Evolutionary conservation across 92 coral and sea anemone species (phyloP), one percentile per base, ranked within the genome.

Genomic region (Porites evermanni): DNA sequence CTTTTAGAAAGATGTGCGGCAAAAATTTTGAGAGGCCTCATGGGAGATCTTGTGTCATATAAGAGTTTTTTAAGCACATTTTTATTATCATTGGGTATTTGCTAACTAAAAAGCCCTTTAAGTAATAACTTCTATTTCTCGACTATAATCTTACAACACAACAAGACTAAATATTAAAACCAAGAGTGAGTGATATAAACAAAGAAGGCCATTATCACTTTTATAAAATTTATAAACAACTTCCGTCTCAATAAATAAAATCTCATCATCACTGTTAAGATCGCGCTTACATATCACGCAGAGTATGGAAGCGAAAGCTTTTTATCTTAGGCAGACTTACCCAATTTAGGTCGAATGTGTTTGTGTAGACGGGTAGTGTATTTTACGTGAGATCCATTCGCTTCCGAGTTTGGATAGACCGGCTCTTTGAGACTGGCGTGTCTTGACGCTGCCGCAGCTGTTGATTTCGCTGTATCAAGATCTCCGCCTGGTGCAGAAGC

Each of bases 321-420:
- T 38, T 20, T 44, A 72, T 44, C 11, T 14, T 56, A 38, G 2
- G 47, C 47, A 18, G 10, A 19, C 91, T 79, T 86, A 97, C 99
- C 99, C 53, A 87, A 87, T 68, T 83, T 77, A 71, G 98, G 94
- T 61, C 99, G 87, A 67, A 93, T 95, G 92, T 97, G 98, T 79
- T 97, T 97, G 79, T 95, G 93, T 44, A 97, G 92, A 75, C 98
- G 91, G 70, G 91, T 74, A 14, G 99, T 95, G 90, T 97, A 97
- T 67, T 93, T 93, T 52, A 93, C 98, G 74, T 97, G 82, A 19
- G 99, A 97, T 23, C 99, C 98, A 70, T 92, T 93, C 20, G 99
- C 98, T 79, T 95, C 95, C 16, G 99, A 97, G 94, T 97, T 97
- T 29, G 98, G 98, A 63, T 91, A 90, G 8, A 93, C 97, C 2